A percentile compares a stretch with the other conserved stretches of the same genome.
Conservation (phyloP, 2,888 invertebrate genomes). For the Leptogaster cylindrica region DNA sequence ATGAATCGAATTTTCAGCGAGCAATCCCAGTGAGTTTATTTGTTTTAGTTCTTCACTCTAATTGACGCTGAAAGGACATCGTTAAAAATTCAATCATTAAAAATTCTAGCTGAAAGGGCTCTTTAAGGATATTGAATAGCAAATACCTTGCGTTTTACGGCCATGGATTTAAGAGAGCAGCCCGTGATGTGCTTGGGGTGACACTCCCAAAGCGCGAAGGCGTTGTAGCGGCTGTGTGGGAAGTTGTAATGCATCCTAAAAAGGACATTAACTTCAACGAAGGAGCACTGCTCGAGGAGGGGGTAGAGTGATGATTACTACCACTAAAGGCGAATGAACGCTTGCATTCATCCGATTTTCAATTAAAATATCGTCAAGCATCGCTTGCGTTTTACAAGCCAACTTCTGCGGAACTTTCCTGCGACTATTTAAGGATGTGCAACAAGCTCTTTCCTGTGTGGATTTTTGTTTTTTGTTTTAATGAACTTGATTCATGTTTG, state of each 20-base stretch:
- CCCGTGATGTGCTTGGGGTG: neutral
- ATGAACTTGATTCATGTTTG: no score
- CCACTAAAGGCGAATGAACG: neutral
- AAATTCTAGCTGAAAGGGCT: slow-evolving; percentile 25
- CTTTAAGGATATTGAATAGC: slow-evolving; percentile 34
- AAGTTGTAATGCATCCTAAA: slow-evolving; percentile 11
- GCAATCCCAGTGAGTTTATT: slow-evolving; percentile 14
- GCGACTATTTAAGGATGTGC: no score
- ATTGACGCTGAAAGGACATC: slow-evolving; percentile 33
- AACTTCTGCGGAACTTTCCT: no score
- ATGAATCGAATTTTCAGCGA: slow-evolving; percentile 32
- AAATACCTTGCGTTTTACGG: slow-evolving; percentile 2
- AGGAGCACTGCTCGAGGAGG: no score
- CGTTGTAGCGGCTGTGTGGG: neutral
- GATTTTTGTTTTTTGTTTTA: no score
- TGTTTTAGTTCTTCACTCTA: slow-evolving; percentile 35
- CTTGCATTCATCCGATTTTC: slow-evolving; percentile 25
- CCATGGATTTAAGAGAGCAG: slow-evolving; percentile 19
- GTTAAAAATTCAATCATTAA: slow-evolving; percentile 32
- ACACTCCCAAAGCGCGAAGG: neutral
- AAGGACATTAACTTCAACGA: slow-evolving; percentile 29
- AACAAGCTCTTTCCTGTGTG: no score
- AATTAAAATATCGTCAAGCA: slow-evolving; percentile 26
- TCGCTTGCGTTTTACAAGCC: slow-evolving; percentile 14
- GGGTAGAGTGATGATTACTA: neutral